Evolutionary conservation across 2,113 vertebrate genomes (phyloP), one percentile per base, ranked within the genome.

Genomic region (Passerina amoena): DNA sequence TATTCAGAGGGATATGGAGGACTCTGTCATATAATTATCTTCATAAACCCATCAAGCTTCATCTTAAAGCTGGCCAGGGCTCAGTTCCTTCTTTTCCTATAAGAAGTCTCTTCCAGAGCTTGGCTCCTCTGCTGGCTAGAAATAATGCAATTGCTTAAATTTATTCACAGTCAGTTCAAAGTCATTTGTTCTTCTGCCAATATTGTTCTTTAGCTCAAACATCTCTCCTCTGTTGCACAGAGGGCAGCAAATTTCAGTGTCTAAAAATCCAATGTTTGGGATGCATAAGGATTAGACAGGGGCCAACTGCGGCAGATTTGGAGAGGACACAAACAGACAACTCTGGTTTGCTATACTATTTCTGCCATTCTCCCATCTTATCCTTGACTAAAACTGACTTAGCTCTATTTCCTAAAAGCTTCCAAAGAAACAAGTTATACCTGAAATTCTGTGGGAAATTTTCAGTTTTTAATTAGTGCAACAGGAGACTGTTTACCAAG

Each of bases 61-160:
- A 69, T 93, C 79, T 92, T 88, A 93, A 80, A 92, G 66, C 81
- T 89, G 72, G 72, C 73, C 70, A 72, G 57, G 53, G 24, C 82
- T 97, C 78, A 72, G 78, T 61, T 93, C 57, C 57, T 93, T 79
- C 82, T 93, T 96, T 72, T 72, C 45, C 78, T 90, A 53, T 91
- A 72, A 87, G 73, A 79, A 89, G 25, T 48, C 78, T 82, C 78
- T 87, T 90, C 22, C 82, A 87, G 78, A 87, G 20, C 40, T 86
- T 91, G 11, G 1, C 64, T 95, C 85, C 50, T 93, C 66, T 57
- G 44, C 66, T 82, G 66, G 45, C 51, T 85, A 88, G 85, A 90
- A 95, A 94, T 88, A 91, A 96, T 90, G 66, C 82, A 95, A 94
- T 92, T 93, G 75, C 63, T 82, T 82, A 72, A 85, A 94, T 95